Evolutionary conservation across 2,888 invertebrate genomes (phyloP).

Genomic region (Ceratothoa steindachneri): DNA sequence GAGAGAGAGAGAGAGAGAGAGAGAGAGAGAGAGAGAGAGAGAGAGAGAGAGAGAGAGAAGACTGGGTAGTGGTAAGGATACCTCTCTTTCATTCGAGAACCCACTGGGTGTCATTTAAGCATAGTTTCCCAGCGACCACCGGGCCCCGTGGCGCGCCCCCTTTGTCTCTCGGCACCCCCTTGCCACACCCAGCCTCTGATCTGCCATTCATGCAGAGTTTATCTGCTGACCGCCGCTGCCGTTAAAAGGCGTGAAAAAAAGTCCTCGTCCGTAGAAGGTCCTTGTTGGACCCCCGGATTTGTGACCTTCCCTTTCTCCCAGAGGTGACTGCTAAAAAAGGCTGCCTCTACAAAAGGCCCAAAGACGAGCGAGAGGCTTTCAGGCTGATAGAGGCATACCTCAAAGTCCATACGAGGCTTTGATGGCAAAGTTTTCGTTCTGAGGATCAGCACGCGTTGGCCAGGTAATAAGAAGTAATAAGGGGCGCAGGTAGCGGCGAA

Average conservation of each 20-base stretch:
- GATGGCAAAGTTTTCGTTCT: not conserved
- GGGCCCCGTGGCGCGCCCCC: not conserved
- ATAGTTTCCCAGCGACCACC: not conserved
- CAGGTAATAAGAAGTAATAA: conserved; percentile 10
- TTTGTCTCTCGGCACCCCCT: not conserved
- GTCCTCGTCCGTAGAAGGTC: too few species aligned
- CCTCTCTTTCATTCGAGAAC: too few species aligned
- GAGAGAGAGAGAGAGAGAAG: too few species aligned
- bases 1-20: not conserved
- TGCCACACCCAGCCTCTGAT: not conserved
- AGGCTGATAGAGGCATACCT: not conserved
- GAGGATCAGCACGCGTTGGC: conserved; percentile 2
- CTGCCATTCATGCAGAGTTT: not conserved
- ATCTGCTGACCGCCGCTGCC: not conserved
- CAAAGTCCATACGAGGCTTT: not conserved
- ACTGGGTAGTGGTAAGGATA: too few species aligned
- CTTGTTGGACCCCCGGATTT: too few species aligned
- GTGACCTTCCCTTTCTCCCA: too few species aligned
- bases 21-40: too few species aligned
- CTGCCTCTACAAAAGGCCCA: not conserved
- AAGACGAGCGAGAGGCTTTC: not conserved
- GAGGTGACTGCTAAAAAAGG: not conserved
- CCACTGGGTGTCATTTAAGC: not conserved
- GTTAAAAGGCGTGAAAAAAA: not conserved
- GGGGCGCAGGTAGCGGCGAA: not conserved